phyloP scores from a whole-genome alignment of 1,140 invertebrate genomes.

The Trachymyrmex septentrionalis region DNA sequence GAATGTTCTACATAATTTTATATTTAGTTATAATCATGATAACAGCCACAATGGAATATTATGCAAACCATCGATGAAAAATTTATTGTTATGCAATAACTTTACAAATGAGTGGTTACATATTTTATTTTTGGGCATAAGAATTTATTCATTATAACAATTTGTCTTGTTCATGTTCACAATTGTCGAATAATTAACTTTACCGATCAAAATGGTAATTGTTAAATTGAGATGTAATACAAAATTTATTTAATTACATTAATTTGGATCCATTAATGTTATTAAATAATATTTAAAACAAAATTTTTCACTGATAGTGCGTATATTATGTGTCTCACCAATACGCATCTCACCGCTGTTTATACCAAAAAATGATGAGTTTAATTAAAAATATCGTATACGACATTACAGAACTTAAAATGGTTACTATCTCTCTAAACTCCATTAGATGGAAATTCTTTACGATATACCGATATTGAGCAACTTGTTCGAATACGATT shows the following conservation, averaged over 20 bases:
- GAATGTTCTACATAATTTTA: conserved; percentile 24
- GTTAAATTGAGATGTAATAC: background rate
- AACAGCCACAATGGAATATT: background rate
- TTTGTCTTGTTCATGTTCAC: background rate
- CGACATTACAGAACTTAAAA: conserved; percentile 6
- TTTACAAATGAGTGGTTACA: background rate
- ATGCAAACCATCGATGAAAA: background rate
- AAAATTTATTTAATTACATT: background rate
- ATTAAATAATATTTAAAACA: background rate
- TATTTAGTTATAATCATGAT: background rate
- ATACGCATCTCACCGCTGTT: conserved; percentile 32
- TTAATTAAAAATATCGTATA: conserved; percentile 2
- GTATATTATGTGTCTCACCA: background rate
- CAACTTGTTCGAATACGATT: background rate
- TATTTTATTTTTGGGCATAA: background rate
- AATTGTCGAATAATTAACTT: conserved; percentile 8
- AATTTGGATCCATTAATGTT: background rate
- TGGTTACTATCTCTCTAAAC: background rate
- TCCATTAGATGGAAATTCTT: background rate
- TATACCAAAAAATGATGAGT: conserved; percentile 26
- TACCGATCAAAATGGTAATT: background rate
- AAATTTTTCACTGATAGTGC: background rate
- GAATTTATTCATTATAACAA: conserved; percentile 12
- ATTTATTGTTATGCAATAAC: background rate
- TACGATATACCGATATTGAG: conserved; percentile 27